Conservation (phyloP, 1,140 invertebrate species). For the Pogonomyrmex barbatus region DNA sequence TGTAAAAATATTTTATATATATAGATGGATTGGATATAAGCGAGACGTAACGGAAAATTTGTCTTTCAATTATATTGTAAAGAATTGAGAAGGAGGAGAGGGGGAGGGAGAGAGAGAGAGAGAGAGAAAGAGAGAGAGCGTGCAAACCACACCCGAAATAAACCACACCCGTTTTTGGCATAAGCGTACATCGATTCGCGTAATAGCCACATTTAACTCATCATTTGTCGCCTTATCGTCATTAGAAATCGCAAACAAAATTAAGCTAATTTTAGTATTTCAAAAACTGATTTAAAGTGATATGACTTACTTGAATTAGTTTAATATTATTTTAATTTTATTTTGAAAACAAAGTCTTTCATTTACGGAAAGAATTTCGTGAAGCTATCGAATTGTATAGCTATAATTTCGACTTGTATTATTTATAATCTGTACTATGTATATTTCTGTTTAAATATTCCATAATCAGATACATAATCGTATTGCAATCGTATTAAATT, state of each 20-base stretch:
- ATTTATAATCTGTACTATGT: too few relatives aligned
- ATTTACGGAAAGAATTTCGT: too few relatives aligned
- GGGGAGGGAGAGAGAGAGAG: constrained; percentile 18
- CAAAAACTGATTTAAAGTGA: not conserved
- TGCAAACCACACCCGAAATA: constrained; percentile 35
- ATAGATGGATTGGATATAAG: not conserved
- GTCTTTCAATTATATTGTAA: not conserved
- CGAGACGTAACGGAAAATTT: not conserved
- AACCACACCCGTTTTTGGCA: constrained; percentile 65
- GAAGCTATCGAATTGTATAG: too few relatives aligned
- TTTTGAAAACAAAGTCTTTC: not conserved
- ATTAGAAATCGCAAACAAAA: not conserved
- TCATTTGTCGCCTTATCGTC: constrained; percentile 28
- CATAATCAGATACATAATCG: too few relatives aligned
- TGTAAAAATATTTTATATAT: not conserved
- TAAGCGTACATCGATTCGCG: constrained; percentile 56
- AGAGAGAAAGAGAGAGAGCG: constrained; percentile 21
- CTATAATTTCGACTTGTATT: too few relatives aligned
- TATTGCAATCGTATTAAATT: too few relatives aligned
- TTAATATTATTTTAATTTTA: not conserved
- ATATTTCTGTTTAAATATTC: too few relatives aligned
- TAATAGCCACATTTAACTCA: constrained; percentile 66
- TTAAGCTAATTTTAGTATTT: not conserved
- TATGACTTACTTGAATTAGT: too few relatives aligned
- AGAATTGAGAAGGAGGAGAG: not conserved